These are phyloP conservation scores for Rana temporaria DNA, from an alignment of 2,113 vertebrate species.

Conservation along the genomic window DNA sequence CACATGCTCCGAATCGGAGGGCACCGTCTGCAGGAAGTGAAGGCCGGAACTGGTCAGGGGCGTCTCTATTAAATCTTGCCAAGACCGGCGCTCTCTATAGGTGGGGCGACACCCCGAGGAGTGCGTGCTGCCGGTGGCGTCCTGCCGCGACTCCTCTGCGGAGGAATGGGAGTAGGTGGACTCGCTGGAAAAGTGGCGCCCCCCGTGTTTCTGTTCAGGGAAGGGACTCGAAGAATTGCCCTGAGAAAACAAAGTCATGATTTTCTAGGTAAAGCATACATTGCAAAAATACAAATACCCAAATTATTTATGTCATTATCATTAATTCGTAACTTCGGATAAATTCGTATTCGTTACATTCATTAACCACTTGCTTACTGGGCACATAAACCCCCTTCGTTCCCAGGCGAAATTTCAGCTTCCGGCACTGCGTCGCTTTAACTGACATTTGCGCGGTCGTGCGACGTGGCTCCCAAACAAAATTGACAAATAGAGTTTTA, in stretches of 20 bases:
- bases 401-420: too few relatives aligned
- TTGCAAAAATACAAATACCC: too few relatives aligned
- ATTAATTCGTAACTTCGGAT: too few relatives aligned
- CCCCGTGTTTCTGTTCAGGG: constrained; percentile 80
- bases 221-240: constrained; percentile 87
- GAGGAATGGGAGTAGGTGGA: constrained; percentile 87
- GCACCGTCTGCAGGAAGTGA: constrained; percentile 87
- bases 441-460: too few relatives aligned
- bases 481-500: too few relatives aligned
- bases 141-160: constrained; percentile 76
- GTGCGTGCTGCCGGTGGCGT: constrained; percentile 69
- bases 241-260: constrained; percentile 63
- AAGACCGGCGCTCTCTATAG: constrained; percentile 82
- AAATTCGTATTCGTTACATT: too few relatives aligned
- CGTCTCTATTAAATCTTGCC: constrained; percentile 88
- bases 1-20: constrained; percentile 70
- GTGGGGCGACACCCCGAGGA: constrained; percentile 79
- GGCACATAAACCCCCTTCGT: too few relatives aligned
- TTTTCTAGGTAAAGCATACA: neutral
- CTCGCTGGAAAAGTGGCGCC: constrained; percentile 84
- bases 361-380: too few relatives aligned
- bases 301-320: too few relatives aligned
- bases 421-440: too few relatives aligned
- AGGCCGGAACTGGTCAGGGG: constrained; percentile 82
- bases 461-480: too few relatives aligned